phyloP scores from a whole-genome alignment of 2,888 invertebrate genomes.

The Pachliopta kotzebuea region DNA sequence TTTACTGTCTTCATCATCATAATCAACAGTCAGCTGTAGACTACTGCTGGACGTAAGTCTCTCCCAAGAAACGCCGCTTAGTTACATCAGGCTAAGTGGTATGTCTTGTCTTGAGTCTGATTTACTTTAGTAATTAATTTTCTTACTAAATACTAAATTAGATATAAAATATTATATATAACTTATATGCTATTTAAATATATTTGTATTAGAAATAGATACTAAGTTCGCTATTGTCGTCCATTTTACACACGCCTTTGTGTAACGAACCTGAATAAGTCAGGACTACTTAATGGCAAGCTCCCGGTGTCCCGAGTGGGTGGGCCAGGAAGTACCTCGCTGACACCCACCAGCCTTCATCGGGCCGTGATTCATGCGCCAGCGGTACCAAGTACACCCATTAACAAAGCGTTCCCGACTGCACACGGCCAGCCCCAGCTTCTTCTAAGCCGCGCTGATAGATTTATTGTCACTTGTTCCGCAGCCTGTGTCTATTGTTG shows the following conservation, averaged over 20 bases:
- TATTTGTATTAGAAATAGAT: too few relatives aligned
- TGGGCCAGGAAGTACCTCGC: constrained; percentile 68
- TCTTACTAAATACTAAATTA: too few relatives aligned
- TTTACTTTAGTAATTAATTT: too few relatives aligned
- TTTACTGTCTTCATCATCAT: too few relatives aligned
- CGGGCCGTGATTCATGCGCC: constrained; percentile 65
- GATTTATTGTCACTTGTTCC: constrained; percentile 30
- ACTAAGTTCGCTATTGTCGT: not conserved
- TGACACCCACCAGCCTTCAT: constrained; percentile 70
- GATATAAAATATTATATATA: too few relatives aligned
- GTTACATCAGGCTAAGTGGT: too few relatives aligned
- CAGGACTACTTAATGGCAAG: constrained; percentile 21
- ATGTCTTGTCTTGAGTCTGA: too few relatives aligned
- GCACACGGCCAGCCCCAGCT: constrained; percentile 18
- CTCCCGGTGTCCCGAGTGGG: constrained; percentile 53
- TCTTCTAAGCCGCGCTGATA: constrained; percentile 28
- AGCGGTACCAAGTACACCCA: constrained; percentile 21
- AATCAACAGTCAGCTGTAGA: too few relatives aligned
- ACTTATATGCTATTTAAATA: too few relatives aligned
- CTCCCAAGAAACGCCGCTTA: too few relatives aligned
- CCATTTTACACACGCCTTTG: not conserved
- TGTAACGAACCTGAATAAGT: not conserved
- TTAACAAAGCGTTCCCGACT: constrained; percentile 29
- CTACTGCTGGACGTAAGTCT: too few relatives aligned
- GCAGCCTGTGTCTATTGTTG: constrained; percentile 21